Evolutionary conservation across 2,113 vertebrate species (phyloP).

Genomic region (Cettia cetti): DNA sequence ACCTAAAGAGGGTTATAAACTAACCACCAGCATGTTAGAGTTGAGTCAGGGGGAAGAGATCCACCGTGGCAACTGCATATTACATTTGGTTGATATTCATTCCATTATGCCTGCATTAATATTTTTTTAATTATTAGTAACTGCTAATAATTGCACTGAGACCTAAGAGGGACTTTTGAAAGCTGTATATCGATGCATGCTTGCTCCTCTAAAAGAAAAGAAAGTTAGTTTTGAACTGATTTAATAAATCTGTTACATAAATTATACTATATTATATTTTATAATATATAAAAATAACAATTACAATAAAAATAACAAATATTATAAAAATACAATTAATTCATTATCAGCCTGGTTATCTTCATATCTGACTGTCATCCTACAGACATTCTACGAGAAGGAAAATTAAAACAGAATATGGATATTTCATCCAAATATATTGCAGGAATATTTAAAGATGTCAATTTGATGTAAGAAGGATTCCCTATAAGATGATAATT

Average conservation of each 20-base stretch:
- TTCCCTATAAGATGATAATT: not conserved
- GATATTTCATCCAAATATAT: not conserved
- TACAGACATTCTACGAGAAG: not conserved
- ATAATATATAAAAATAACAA: not conserved
- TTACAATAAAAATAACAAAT: not conserved
- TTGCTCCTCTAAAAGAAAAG: not conserved
- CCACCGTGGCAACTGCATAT: not conserved
- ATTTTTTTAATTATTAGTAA: not conserved
- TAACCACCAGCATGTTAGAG: constrained; percentile 21
- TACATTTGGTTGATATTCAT: not conserved
- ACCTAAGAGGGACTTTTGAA: not conserved
- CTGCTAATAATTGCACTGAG: not conserved
- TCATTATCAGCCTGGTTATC: not conserved
- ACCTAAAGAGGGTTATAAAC: constrained; percentile 59
- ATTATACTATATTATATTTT: not conserved
- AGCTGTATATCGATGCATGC: not conserved
- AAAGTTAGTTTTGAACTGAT: not conserved
- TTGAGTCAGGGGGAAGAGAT: not conserved
- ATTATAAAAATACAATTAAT: not conserved
- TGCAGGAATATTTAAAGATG: not conserved
- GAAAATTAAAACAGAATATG: not conserved
- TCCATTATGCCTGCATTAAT: not conserved
- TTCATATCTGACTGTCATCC: not conserved
- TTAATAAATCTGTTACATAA: not conserved
- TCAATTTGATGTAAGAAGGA: not conserved